Evolutionary conservation across 2,113 vertebrate genomes (phyloP).

Genomic region (Struthio camelus): DNA sequence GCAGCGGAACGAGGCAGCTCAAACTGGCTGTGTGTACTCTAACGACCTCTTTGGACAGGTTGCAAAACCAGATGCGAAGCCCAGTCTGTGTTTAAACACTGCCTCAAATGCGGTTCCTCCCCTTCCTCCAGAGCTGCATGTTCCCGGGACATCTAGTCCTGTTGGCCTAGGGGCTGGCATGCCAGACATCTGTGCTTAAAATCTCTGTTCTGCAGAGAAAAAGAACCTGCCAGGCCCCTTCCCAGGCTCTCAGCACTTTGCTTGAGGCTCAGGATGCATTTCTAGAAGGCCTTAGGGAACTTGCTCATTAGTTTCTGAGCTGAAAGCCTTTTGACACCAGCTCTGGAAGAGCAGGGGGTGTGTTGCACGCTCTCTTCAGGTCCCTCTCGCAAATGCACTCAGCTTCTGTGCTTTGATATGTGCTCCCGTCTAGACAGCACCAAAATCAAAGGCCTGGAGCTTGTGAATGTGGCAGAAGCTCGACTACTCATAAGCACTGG

Average conservation of each 20-base stretch:
- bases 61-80: background rate
- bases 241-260: background rate
- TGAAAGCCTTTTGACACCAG: background rate
- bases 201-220: background rate
- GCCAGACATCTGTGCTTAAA: background rate
- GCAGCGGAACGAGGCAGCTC: rapidly evolving
- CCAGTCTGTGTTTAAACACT: background rate
- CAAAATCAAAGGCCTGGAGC: slow-evolving; percentile 1
- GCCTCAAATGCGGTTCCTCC: background rate
- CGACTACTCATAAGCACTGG: background rate
- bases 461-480: background rate
- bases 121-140: rapidly evolving
- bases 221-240: background rate
- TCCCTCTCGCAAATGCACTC: background rate
- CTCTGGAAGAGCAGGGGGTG: slow-evolving; percentile 10
- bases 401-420: background rate
- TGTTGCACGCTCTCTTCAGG: background rate
- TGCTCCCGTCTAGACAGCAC: background rate
- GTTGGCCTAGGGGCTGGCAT: background rate
- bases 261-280: background rate
- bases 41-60: background rate
- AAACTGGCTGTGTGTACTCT: background rate
- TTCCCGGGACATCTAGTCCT: too few species aligned
- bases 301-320: slow-evolving; percentile 10
- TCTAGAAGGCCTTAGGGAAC: background rate